Percentiles rank a stretch among this genome's conserved stretches.
These are phyloP conservation scores for Hanleya hanleyi DNA, from an alignment of 2,888 invertebrate species.

Conservation along the genomic window DNA sequence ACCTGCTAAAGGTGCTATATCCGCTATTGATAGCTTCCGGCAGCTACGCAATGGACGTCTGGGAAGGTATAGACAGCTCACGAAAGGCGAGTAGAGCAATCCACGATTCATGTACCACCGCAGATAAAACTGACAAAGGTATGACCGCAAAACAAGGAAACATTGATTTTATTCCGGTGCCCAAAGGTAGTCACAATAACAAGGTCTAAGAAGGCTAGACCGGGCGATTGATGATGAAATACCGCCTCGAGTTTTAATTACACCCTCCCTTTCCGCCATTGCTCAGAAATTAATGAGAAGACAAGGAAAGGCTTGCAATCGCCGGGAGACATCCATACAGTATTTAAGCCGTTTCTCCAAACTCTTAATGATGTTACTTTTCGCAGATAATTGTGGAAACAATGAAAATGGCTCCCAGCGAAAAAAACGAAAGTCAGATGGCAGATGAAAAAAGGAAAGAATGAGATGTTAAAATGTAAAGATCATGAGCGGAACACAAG, in stretches of 20 bases:
- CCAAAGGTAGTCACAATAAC: not conserved
- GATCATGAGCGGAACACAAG: no score
- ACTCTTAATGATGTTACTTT: slow-evolving; percentile 2
- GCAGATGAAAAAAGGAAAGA: not conserved
- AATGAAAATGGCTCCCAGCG: slow-evolving; percentile 1
- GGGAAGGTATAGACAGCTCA: no score
- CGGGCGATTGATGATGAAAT: not conserved
- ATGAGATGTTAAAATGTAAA: not conserved
- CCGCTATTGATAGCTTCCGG: no score
- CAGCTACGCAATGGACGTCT: no score
- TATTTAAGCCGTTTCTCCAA: not conserved
- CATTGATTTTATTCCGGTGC: not conserved
- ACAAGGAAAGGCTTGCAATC: not conserved
- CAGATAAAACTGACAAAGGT: no score
- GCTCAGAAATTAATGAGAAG: slow-evolving; percentile 8
- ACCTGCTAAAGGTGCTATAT: no score
- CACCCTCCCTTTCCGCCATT: not conserved
- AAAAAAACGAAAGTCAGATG: not conserved
- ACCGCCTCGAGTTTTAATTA: slow-evolving; percentile 9
- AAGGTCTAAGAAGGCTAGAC: not conserved
- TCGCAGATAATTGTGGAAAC: not conserved
- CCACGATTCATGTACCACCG: no score
- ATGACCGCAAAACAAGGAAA: not conserved
- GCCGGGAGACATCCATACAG: slow-evolving; percentile 5
- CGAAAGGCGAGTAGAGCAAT: no score